phyloP scores from a whole-genome alignment of 2,797 vertebrate genomes.

The Semaprochilodus insignis region DNA sequence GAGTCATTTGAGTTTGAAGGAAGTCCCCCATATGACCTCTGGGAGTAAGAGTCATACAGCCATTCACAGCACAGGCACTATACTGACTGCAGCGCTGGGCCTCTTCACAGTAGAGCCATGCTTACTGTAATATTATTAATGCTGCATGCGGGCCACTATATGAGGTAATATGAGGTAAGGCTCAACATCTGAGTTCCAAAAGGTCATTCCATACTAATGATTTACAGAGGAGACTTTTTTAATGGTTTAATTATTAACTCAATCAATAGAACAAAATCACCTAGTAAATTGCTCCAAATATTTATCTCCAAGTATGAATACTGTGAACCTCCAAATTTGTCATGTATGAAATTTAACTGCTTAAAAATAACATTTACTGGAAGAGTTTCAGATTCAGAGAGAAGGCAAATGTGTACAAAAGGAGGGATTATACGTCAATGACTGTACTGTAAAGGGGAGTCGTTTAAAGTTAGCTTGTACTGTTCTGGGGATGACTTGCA shows the following conservation, averaged over 20 bases:
- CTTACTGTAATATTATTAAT: background rate
- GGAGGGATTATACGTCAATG: conserved; percentile 7
- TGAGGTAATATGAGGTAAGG: conserved; percentile 8
- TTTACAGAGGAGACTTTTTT: conserved; percentile 50
- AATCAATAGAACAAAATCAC: conserved; percentile 22
- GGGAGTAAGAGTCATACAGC: background rate
- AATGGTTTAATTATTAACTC: conserved; percentile 54
- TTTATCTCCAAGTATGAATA: background rate
- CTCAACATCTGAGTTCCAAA: conserved; percentile 48
- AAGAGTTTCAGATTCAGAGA: background rate
- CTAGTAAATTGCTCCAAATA: background rate
- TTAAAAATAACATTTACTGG: background rate
- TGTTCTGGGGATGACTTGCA: conserved; percentile 14
- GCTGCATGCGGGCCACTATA: background rate
- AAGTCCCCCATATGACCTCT: conserved; percentile 15
- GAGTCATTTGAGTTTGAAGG: background rate
- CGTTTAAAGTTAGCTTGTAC: background rate
- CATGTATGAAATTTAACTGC: background rate
- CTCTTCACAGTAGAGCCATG: background rate
- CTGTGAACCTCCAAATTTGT: background rate
- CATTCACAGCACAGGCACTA: background rate
- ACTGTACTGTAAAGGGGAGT: conserved; percentile 34
- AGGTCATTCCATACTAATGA: conserved; percentile 49
- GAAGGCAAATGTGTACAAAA: conserved; percentile 24
- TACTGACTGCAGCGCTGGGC: background rate